Conservation (phyloP, 1,140 invertebrate genomes). For the Diachasma alloeum region DNA sequence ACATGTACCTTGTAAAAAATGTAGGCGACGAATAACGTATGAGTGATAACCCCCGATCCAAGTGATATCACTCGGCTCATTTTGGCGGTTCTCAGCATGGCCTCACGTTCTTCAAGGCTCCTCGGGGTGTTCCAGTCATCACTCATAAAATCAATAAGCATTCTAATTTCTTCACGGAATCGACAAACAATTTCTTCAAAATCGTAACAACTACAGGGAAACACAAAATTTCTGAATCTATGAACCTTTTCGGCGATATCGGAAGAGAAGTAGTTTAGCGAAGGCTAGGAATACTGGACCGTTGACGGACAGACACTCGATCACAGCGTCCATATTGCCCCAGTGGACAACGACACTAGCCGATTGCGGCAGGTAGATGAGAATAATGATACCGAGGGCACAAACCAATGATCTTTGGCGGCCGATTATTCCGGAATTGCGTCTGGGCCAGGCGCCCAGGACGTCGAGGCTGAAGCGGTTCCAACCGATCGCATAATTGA, state of each 20-base stretch:
- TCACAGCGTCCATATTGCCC: slow-evolving; percentile 30
- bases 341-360: slow-evolving; percentile 20
- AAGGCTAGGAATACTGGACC: slow-evolving; percentile 25
- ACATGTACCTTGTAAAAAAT: slow-evolving; percentile 21
- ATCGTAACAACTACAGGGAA: neutral
- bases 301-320: slow-evolving; percentile 30
- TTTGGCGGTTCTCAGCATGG: slow-evolving; percentile 26
- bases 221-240: neutral
- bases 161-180: slow-evolving; percentile 16
- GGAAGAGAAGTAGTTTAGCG: slow-evolving; percentile 19
- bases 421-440: neutral
- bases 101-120: slow-evolving; percentile 4
- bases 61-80: slow-evolving; percentile 26
- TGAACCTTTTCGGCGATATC: slow-evolving; percentile 28
- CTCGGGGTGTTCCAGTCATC: slow-evolving; percentile 16
- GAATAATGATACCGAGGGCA: neutral
- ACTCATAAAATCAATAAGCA: slow-evolving; percentile 13
- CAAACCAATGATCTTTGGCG: slow-evolving; percentile 6
- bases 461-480: slow-evolving; percentile 27
- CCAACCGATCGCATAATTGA: slow-evolving; percentile 31
- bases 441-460: slow-evolving; percentile 36
- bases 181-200: neutral
- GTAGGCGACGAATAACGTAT: slow-evolving; percentile 23
- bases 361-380: slow-evolving; percentile 30
- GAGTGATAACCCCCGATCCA: slow-evolving; percentile 14